Conservation (phyloP, 1,140 invertebrate genomes). For the Neodiprion lecontei region DNA sequence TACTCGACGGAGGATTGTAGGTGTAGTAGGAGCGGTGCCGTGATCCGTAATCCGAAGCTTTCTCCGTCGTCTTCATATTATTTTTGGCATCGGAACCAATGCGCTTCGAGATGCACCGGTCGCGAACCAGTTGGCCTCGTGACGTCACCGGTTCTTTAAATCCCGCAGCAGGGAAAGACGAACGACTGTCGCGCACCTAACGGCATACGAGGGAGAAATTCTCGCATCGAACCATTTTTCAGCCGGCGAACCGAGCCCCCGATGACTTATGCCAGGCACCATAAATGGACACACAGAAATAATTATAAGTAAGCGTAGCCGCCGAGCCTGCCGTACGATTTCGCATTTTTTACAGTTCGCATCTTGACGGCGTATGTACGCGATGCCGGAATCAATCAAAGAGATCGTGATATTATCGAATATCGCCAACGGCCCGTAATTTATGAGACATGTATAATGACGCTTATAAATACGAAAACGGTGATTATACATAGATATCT, state of each 20-base stretch:
- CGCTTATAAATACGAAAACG: neutral
- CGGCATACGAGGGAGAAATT: neutral
- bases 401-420: neutral
- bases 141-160: constrained; percentile 1
- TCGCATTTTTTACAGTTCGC: neutral
- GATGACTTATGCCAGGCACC: neutral
- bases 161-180: neutral
- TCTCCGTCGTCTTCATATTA: neutral
- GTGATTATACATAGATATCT: neutral
- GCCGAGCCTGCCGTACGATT: neutral
- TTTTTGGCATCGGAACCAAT: constrained; percentile 1
- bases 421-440: neutral
- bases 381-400: neutral
- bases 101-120: neutral
- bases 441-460: neutral
- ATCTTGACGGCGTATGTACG: neutral
- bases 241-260: neutral
- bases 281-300: neutral
- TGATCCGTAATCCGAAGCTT: neutral
- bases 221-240: neutral
- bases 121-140: constrained; percentile 3
- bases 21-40: neutral
- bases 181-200: neutral
- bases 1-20: neutral
- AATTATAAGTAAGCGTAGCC: neutral